Percentiles rank a stretch among this genome's conserved stretches.
Evolutionary conservation across 2,113 vertebrate species (phyloP).

Genomic region (Aix galericulata): DNA sequence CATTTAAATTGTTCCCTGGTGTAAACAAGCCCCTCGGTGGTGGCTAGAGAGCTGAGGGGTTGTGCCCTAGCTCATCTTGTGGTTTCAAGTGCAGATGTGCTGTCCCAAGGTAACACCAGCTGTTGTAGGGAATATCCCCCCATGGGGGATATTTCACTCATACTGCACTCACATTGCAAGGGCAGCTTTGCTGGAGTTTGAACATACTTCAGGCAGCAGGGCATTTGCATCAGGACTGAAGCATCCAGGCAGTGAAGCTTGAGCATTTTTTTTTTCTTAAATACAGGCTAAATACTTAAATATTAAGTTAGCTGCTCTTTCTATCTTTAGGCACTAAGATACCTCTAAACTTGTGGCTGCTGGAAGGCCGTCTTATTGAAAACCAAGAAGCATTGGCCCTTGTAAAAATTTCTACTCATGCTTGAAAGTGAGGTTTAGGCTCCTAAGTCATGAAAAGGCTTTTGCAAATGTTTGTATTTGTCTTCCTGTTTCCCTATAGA

Average conservation of each 20-base stretch:
- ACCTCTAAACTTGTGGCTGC: background rate
- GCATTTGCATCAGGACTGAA: background rate
- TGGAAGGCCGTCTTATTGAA: background rate
- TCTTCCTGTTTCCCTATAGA: slow-evolving; percentile 27
- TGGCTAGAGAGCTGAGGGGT: background rate
- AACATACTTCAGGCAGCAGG: background rate
- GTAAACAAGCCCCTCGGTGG: background rate
- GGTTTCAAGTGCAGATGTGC: background rate
- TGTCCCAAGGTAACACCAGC: background rate
- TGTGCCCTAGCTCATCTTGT: background rate
- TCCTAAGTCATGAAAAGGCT: background rate
- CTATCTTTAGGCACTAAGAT: background rate
- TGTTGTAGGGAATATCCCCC: too few relatives aligned
- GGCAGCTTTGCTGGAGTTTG: background rate
- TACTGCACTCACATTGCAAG: background rate
- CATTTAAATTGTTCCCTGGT: background rate
- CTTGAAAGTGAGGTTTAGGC: background rate
- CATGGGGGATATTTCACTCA: background rate
- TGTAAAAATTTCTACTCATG: background rate
- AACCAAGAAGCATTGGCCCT: background rate
- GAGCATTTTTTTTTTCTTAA: background rate
- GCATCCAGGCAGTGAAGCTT: background rate
- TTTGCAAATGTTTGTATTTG: background rate
- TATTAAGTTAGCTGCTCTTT: background rate
- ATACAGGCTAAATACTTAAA: background rate